A percentile compares a stretch with the other conserved stretches of the same genome.
Evolutionary conservation across 2,113 vertebrate species (phyloP).

Genomic region (Daboia siamensis): DNA sequence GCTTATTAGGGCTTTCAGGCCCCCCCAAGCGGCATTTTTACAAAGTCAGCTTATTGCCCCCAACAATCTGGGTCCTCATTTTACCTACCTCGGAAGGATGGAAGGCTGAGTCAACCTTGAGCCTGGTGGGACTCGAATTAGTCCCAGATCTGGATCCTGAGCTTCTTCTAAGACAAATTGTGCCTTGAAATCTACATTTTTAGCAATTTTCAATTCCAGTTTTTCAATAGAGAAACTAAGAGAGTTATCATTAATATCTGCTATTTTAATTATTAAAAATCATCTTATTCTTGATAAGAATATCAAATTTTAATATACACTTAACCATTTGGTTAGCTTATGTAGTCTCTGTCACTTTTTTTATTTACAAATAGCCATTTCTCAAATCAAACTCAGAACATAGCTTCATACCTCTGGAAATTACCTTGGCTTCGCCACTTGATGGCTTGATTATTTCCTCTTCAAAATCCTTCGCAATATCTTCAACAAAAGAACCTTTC

Average conservation of each 20-base stretch:
- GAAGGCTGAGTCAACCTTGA: too few species aligned
- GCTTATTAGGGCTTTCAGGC: too few species aligned
- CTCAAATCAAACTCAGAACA: conserved; percentile 66
- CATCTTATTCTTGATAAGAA: conserved; percentile 68
- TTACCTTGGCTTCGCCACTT: conserved; percentile 59
- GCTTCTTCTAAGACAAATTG: conserved; percentile 65
- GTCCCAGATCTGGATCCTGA: conserved; percentile 66
- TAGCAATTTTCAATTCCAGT: conserved; percentile 67
- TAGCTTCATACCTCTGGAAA: conserved; percentile 61
- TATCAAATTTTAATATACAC: conserved; percentile 71
- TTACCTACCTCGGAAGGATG: too few species aligned
- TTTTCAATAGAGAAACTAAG: conserved; percentile 63
- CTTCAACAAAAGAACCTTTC: conserved; percentile 70
- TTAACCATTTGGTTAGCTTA: conserved; percentile 66
- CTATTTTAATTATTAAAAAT: conserved; percentile 64
- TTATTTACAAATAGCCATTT: conserved; percentile 58
- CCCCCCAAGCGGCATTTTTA: too few species aligned
- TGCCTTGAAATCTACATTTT: conserved; percentile 61
- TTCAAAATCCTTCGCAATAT: conserved; percentile 68
- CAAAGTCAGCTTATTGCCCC: too few species aligned
- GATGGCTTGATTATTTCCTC: conserved; percentile 60
- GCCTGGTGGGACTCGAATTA: conserved; percentile 33
- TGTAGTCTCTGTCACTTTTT: conserved; percentile 71
- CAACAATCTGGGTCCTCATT: too few species aligned
- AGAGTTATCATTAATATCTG: conserved; percentile 74